phyloP scores from a whole-genome alignment of 2,113 vertebrate species.

The Lophochroa leadbeateri region DNA sequence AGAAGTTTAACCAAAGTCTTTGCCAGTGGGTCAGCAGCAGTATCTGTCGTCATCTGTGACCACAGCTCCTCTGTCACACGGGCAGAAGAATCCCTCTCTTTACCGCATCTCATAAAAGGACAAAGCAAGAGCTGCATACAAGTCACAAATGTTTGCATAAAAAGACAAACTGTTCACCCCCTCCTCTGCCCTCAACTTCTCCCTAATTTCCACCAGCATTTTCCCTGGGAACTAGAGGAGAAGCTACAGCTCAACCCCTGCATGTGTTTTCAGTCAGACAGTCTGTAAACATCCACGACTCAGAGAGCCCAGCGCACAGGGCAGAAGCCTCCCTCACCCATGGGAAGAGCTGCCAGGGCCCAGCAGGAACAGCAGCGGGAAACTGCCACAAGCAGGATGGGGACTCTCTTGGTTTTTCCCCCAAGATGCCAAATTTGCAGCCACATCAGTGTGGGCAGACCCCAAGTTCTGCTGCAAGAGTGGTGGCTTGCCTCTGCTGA shows the following conservation, averaged over 20 bases:
- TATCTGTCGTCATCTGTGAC: background rate
- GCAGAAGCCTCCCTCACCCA: background rate
- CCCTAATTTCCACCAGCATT: background rate
- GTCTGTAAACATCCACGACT: background rate
- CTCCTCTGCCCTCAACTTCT: background rate
- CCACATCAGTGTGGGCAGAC: background rate
- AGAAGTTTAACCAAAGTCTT: background rate
- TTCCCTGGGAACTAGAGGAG: background rate
- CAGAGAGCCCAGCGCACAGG: fast-evolving
- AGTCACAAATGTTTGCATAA: background rate
- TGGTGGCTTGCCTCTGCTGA: background rate
- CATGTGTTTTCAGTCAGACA: background rate
- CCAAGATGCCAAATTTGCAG: background rate
- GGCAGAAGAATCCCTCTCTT: background rate
- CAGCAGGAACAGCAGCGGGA: background rate
- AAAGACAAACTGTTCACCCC: background rate
- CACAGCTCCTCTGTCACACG: fast-evolving
- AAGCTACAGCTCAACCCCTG: background rate
- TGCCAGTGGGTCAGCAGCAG: background rate
- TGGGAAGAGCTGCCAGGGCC: background rate
- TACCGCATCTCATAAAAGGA: background rate
- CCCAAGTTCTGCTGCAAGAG: fast-evolving
- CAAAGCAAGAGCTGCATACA: fast-evolving
- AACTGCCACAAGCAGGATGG: background rate
- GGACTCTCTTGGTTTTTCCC: fast-evolving